Percentiles rank a stretch among this genome's conserved stretches.
These are phyloP conservation scores for Nothoprocta pentlandii DNA, from an alignment of 2,113 vertebrate genomes.

Conservation along the genomic window DNA sequence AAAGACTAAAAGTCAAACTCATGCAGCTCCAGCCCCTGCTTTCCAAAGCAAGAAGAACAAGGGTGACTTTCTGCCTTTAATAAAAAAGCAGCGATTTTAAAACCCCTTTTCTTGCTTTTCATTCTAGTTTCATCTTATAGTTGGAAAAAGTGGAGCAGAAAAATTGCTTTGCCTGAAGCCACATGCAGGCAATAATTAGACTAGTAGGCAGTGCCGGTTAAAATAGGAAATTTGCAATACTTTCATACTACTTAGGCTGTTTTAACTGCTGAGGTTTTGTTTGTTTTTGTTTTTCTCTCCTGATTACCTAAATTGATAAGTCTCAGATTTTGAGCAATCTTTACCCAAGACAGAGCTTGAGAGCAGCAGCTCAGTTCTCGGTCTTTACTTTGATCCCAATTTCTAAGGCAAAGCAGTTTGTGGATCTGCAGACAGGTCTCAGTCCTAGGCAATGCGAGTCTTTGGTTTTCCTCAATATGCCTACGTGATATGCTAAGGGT, in stretches of 20 bases:
- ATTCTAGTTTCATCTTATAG: constrained; percentile 35
- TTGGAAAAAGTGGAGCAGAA: constrained; percentile 70
- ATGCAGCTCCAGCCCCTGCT: not conserved
- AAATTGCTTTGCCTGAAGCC: constrained; percentile 62
- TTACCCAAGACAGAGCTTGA: not conserved
- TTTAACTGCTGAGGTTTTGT: not conserved
- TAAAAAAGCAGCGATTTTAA: constrained; percentile 8
- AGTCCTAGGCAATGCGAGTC: not conserved
- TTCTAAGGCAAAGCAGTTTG: not conserved
- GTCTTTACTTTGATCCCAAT: not conserved
- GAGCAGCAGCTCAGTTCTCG: not conserved
- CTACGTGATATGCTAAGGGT: not conserved
- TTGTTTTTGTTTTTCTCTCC: too few relatives aligned
- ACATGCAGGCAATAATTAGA: constrained; percentile 51
- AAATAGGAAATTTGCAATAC: not conserved
- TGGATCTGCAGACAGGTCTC: not conserved
- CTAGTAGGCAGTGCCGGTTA: constrained; percentile 4
- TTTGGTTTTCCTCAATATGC: not conserved
- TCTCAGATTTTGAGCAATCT: not conserved
- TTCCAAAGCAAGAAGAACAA: not conserved
- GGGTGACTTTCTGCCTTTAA: not conserved
- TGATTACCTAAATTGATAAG: not conserved
- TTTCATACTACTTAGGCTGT: not conserved
- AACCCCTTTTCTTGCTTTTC: not conserved
- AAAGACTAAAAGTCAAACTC: not conserved